Evolutionary conservation across 2,888 invertebrate genomes (phyloP).

Genomic region (Cheiracanthium punctorium): DNA sequence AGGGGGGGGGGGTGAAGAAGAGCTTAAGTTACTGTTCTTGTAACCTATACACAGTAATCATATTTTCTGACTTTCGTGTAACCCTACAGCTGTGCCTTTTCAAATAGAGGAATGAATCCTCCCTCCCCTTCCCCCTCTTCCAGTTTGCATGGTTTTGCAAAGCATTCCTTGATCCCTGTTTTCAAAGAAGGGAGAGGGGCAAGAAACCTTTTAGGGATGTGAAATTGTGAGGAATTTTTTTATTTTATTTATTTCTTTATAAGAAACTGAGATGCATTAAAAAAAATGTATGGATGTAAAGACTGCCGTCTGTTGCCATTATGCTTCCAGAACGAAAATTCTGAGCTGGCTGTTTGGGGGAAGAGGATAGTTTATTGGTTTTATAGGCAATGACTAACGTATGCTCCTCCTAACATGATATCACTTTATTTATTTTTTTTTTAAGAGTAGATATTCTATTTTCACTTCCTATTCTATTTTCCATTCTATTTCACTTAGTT

Average conservation of each 20-base stretch:
- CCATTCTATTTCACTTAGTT: no score
- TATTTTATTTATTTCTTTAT: not conserved
- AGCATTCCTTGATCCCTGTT: not conserved
- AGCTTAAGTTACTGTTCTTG: not conserved
- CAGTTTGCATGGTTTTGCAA: not conserved
- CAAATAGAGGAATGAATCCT: not conserved
- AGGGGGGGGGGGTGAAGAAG: not conserved
- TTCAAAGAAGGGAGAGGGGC: not conserved
- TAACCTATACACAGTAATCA: not conserved
- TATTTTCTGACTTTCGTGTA: not conserved
- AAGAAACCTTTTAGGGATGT: not conserved
- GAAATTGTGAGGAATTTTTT: not conserved
- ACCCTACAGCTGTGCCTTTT: constrained; percentile 9
- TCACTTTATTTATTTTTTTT: no score
- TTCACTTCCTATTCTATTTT: no score
- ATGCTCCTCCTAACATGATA: no score
- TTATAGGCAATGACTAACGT: no score
- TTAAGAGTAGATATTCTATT: no score
- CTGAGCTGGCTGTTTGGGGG: no score
- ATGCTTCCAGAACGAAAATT: not conserved
- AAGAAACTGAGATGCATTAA: not conserved
- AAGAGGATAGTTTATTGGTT: not conserved
- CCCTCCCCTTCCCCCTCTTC: not conserved
- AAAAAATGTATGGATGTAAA: not conserved
- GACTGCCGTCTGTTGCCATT: not conserved